phyloP scores from a whole-genome alignment of 2,888 invertebrate genomes.

The Phytoseiulus persimilis region DNA sequence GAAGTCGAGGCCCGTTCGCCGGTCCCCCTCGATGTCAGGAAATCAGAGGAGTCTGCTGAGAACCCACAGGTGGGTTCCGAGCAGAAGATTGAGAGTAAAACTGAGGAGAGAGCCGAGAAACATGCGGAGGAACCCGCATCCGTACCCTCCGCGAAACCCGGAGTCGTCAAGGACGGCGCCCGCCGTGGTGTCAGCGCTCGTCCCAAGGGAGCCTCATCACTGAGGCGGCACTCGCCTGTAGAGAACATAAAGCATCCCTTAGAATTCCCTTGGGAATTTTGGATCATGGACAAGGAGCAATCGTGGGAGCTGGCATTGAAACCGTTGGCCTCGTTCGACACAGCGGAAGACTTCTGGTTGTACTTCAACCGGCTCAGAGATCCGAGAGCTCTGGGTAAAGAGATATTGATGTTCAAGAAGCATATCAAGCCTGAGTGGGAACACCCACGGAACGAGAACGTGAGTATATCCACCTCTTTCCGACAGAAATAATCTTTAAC shows the following conservation, averaged over 20 bases:
- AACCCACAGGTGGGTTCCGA: too few species aligned
- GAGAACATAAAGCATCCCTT: not conserved
- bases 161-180: not conserved
- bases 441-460: not conserved
- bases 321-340: not conserved
- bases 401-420: constrained; percentile 13
- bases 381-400: not conserved
- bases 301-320: not conserved
- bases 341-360: not conserved
- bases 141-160: not conserved
- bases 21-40: too few species aligned
- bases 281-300: not conserved
- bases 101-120: too few species aligned
- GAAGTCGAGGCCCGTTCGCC: too few species aligned
- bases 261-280: not conserved
- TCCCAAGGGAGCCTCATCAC: not conserved
- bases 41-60: too few species aligned
- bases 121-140: too few species aligned
- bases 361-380: not conserved
- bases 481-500: too few species aligned
- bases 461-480: not conserved
- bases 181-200: not conserved
- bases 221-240: not conserved
- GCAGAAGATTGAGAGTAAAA: too few species aligned
- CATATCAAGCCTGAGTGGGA: constrained; percentile 8